A percentile compares a stretch with the other conserved stretches of the same genome.
phyloP scores from a whole-genome alignment of 53 echinoderm and acorn worm species.

The Crossaster papposus region DNA sequence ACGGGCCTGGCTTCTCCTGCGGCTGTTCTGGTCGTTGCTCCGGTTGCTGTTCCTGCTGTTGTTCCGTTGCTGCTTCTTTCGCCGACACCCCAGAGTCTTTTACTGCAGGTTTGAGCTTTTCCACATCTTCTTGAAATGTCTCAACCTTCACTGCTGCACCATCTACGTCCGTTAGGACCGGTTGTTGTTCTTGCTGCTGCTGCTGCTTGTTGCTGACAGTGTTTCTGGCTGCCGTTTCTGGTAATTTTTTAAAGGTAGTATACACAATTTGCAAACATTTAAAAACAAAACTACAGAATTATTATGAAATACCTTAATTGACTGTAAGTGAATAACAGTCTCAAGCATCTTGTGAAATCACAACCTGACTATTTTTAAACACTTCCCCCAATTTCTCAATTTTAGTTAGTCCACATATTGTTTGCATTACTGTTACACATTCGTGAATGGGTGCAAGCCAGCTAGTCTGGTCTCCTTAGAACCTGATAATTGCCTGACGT shows the following conservation, averaged over 20 bases:
- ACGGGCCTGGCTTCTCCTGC: background rate
- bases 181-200: slow-evolving; percentile 6
- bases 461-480: too few species aligned
- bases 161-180: too few species aligned
- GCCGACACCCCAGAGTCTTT: background rate
- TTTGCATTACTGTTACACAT: too few species aligned
- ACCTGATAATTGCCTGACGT: too few species aligned
- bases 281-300: too few species aligned
- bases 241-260: background rate
- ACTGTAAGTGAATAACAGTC: too few species aligned
- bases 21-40: background rate
- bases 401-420: too few species aligned
- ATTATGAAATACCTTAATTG: too few species aligned
- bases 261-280: too few species aligned
- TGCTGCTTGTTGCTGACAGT: background rate
- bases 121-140: background rate
- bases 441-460: too few species aligned
- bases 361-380: too few species aligned
- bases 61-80: background rate
- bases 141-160: background rate
- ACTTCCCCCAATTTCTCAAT: background rate
- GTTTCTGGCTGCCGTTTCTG: background rate
- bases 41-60: background rate
- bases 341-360: too few species aligned
- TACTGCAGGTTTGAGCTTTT: background rate